phyloP scores from a whole-genome alignment of 2,888 invertebrate genomes.

The Hypercompe scribonia region DNA sequence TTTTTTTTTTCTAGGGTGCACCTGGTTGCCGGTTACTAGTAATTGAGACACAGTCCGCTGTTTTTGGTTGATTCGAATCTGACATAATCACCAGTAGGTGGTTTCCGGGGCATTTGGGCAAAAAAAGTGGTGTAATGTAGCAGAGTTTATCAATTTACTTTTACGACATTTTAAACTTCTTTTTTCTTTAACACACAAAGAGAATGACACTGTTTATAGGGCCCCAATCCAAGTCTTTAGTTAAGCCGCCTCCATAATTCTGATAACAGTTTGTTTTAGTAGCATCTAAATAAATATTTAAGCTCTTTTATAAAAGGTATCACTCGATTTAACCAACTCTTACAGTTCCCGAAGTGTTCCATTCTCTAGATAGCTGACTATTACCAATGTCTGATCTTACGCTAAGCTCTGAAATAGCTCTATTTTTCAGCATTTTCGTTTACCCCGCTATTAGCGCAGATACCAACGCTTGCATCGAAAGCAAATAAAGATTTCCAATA shows the following conservation, averaged over 20 bases:
- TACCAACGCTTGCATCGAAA: constrained; percentile 46
- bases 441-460: constrained; percentile 55
- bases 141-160: background rate
- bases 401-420: constrained; percentile 50
- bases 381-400: constrained; percentile 45
- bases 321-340: constrained; percentile 15
- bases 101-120: too few species aligned
- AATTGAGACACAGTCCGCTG: too few species aligned
- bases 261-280: background rate
- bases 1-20: too few species aligned
- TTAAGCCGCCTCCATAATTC: background rate
- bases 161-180: background rate
- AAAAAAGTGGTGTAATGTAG: too few species aligned
- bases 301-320: constrained; percentile 12
- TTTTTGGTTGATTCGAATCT: too few species aligned
- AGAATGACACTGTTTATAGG: background rate
- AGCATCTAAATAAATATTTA: constrained; percentile 4
- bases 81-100: too few species aligned
- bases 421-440: constrained; percentile 59
- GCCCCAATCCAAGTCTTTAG: background rate
- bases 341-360: constrained; percentile 23
- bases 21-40: too few species aligned
- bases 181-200: background rate
- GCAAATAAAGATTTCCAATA: constrained; percentile 58
- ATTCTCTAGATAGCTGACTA: constrained; percentile 34